Conservation (phyloP, 2,797 vertebrate species). For the Etheostoma nigrum region DNA sequence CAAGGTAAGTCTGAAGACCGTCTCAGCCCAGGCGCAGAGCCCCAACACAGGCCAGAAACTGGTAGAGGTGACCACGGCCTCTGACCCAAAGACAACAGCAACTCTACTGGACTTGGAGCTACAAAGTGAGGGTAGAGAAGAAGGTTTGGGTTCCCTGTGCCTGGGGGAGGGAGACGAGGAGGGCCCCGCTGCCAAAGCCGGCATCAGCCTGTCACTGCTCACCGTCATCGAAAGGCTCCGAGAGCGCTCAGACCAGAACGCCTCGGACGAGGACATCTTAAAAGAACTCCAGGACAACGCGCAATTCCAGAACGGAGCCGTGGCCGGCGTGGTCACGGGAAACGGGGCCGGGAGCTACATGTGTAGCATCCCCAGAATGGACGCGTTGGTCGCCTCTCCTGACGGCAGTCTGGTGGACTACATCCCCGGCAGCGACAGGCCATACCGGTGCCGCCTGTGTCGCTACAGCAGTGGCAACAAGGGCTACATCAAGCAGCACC, state of each 20-base stretch:
- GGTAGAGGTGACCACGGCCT: slow-evolving; percentile 65
- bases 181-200: slow-evolving; percentile 88
- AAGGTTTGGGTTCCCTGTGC: slow-evolving; percentile 64
- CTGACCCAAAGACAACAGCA: slow-evolving; percentile 74
- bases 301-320: slow-evolving; percentile 84
- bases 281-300: slow-evolving; percentile 96
- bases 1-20: slow-evolving; percentile 48
- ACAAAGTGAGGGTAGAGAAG: slow-evolving; percentile 78
- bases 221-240: slow-evolving; percentile 95
- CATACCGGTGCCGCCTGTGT: slow-evolving; percentile 94
- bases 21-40: slow-evolving; percentile 59
- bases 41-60: slow-evolving; percentile 82
- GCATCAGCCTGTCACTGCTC: slow-evolving; percentile 96
- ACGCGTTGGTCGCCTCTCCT: slow-evolving; percentile 40
- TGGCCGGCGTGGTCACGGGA: slow-evolving; percentile 9
- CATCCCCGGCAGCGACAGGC: slow-evolving; percentile 88
- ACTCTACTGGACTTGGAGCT: slow-evolving; percentile 83
- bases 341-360: slow-evolving; percentile 47
- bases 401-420: slow-evolving; percentile 90
- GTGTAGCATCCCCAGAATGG: slow-evolving; percentile 57
- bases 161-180: slow-evolving; percentile 68
- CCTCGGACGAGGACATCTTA: slow-evolving; percentile 95
- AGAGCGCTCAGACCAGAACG: slow-evolving; percentile 96
- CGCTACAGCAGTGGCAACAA: slow-evolving; percentile 95
- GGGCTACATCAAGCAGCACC: slow-evolving; percentile 97